Evolutionary conservation across 2,113 vertebrate species (phyloP).

Genomic region (Rhombomys opimus): DNA sequence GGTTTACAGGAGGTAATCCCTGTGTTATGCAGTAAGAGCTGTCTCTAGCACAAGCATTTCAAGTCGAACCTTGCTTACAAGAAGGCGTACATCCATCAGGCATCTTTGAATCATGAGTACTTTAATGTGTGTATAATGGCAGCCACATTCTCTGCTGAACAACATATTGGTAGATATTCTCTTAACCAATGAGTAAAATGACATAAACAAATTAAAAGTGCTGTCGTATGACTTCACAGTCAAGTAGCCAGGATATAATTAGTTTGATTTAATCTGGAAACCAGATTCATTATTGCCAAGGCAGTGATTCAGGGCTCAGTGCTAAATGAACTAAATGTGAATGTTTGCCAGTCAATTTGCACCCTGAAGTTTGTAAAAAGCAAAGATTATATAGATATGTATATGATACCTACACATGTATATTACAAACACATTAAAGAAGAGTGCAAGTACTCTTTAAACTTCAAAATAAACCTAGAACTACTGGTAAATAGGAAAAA

Average conservation of each 20-base stretch:
- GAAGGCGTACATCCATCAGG: constrained; percentile 38
- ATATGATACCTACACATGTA: background rate
- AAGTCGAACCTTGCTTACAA: constrained; percentile 40
- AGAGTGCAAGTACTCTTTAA: background rate
- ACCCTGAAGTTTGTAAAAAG: constrained; percentile 22
- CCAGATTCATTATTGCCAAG: constrained; percentile 57
- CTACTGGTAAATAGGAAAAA: background rate
- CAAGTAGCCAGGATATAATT: constrained; percentile 51
- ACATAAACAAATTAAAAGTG: constrained; percentile 63
- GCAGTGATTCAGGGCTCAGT: constrained; percentile 58
- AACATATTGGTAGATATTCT: constrained; percentile 6
- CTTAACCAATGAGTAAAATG: constrained; percentile 14
- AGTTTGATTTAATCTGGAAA: constrained; percentile 66
- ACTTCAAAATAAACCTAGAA: constrained; percentile 17
- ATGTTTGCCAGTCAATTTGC: constrained; percentile 62
- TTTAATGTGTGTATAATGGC: constrained; percentile 50
- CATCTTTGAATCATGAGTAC: constrained; percentile 53
- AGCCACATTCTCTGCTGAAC: background rate
- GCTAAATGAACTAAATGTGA: constrained; percentile 59
- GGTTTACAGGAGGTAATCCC: constrained; percentile 32
- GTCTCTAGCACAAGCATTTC: background rate
- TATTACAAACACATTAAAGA: background rate
- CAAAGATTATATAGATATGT: background rate
- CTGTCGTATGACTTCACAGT: constrained; percentile 48
- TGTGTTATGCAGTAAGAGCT: constrained; percentile 28